These are phyloP conservation scores for Rhamnusium bicolor DNA, from an alignment of 2,888 invertebrate species.

Conservation along the genomic window DNA sequence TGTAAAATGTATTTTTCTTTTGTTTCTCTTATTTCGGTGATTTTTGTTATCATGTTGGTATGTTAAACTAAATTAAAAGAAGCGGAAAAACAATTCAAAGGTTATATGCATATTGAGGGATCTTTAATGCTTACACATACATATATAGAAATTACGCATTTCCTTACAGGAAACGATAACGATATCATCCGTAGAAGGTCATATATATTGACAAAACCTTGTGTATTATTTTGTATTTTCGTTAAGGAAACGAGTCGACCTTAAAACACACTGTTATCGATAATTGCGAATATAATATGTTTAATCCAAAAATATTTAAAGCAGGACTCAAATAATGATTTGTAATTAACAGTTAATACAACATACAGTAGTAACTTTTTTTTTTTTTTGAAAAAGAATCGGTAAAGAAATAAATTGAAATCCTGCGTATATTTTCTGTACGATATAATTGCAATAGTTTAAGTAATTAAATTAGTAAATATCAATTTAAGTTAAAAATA, in stretches of 20 bases:
- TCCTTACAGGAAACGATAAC: slow-evolving; percentile 51
- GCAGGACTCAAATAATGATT: not conserved
- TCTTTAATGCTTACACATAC: not conserved
- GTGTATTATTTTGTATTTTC: slow-evolving; percentile 39
- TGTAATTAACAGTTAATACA: too few relatives aligned
- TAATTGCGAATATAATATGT: not conserved
- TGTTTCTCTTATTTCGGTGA: too few relatives aligned
- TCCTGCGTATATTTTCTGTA: too few relatives aligned
- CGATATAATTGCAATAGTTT: too few relatives aligned
- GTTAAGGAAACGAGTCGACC: slow-evolving; percentile 27
- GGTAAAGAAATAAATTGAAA: too few relatives aligned
- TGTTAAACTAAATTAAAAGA: not conserved
- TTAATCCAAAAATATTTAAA: not conserved
- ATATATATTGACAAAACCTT: slow-evolving; percentile 46
- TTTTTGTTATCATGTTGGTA: too few relatives aligned
- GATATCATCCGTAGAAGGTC: slow-evolving; percentile 50
- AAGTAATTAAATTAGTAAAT: too few relatives aligned
- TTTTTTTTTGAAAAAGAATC: too few relatives aligned
- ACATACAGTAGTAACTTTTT: too few relatives aligned
- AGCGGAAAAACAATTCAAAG: not conserved
- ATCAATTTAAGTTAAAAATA: too few relatives aligned
- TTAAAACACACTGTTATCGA: slow-evolving; percentile 10
- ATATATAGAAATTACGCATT: slow-evolving; percentile 44
- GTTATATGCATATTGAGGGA: not conserved
- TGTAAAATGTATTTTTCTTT: too few relatives aligned